phyloP scores from a whole-genome alignment of 1,140 invertebrate species.

The Arctopsyche grandis region DNA sequence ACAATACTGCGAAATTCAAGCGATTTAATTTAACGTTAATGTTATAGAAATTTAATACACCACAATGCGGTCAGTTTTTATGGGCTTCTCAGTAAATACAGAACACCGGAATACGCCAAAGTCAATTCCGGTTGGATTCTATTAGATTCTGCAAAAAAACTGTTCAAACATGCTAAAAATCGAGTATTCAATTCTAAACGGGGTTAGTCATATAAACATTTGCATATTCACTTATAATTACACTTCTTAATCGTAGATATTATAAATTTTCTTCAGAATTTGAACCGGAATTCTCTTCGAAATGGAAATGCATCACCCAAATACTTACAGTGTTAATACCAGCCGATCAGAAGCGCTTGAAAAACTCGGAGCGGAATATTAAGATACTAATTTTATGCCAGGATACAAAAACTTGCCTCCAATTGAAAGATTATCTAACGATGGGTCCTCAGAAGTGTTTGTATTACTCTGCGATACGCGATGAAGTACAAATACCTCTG shows the following conservation, averaged over 20 bases:
- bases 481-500: conserved; percentile 67
- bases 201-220: too few species aligned
- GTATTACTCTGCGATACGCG: conserved; percentile 68
- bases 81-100: conserved; percentile 80
- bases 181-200: conserved; percentile 75
- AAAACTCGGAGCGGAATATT: conserved; percentile 58
- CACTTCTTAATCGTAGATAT: background rate
- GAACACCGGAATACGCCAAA: conserved; percentile 85
- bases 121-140: conserved; percentile 92
- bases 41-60: conserved; percentile 78
- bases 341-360: conserved; percentile 68
- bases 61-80: conserved; percentile 92
- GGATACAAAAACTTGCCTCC: conserved; percentile 82
- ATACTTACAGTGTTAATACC: conserved; percentile 83
- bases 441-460: conserved; percentile 74
- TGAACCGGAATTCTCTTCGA: conserved; percentile 86
- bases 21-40: conserved; percentile 31
- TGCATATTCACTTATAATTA: too few species aligned
- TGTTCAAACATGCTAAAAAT: conserved; percentile 80
- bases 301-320: conserved; percentile 87
- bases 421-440: conserved; percentile 79
- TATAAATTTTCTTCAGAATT: conserved; percentile 68
- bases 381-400: conserved; percentile 87
- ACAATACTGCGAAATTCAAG: too few species aligned
- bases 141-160: conserved; percentile 85